Evolutionary conservation across 1,140 invertebrate species (phyloP).

Genomic region (Condylostylus longicornis): DNA sequence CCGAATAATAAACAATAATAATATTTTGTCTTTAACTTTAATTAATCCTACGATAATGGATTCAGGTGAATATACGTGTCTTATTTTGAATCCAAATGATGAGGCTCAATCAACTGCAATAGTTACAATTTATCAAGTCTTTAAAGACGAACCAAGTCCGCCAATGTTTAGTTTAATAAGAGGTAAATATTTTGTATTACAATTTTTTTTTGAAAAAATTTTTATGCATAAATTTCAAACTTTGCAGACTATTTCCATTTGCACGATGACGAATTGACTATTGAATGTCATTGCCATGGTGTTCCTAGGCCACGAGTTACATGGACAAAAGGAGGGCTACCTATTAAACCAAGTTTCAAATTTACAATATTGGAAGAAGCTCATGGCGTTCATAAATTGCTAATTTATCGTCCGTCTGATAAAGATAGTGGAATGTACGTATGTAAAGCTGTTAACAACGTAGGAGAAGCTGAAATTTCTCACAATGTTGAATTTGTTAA

Average conservation of each 20-base stretch:
- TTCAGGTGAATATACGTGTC: slow-evolving; percentile 58
- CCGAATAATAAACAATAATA: slow-evolving; percentile 44
- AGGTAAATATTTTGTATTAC: slow-evolving; percentile 15
- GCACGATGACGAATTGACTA: slow-evolving; percentile 29
- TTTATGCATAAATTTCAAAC: slow-evolving; percentile 9
- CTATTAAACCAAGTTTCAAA: slow-evolving; percentile 27
- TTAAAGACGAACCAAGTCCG: slow-evolving; percentile 30
- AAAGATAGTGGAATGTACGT: slow-evolving; percentile 45
- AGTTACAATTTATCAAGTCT: slow-evolving; percentile 30
- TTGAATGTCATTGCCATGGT: slow-evolving; percentile 27
- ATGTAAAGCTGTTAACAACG: slow-evolving; percentile 45
- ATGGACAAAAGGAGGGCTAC: slow-evolving; percentile 27
- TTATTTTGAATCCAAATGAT: slow-evolving; percentile 58
- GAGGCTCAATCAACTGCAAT: slow-evolving; percentile 47
- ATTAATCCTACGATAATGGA: slow-evolving; percentile 45
- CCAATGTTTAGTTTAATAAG: slow-evolving; percentile 28
- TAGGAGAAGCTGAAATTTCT: slow-evolving; percentile 42
- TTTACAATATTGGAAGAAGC: slow-evolving; percentile 31
- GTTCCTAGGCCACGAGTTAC: slow-evolving; percentile 23
- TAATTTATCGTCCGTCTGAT: slow-evolving; percentile 40
- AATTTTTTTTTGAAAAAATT: slow-evolving; percentile 3
- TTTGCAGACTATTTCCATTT: slow-evolving; percentile 28
- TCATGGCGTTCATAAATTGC: slow-evolving; percentile 35
- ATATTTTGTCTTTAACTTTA: slow-evolving; percentile 63
- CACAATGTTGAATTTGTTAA: slow-evolving; percentile 26